Evolutionary conservation across 1,140 invertebrate genomes (phyloP).

Genomic region (Penaeus japonicus): DNA sequence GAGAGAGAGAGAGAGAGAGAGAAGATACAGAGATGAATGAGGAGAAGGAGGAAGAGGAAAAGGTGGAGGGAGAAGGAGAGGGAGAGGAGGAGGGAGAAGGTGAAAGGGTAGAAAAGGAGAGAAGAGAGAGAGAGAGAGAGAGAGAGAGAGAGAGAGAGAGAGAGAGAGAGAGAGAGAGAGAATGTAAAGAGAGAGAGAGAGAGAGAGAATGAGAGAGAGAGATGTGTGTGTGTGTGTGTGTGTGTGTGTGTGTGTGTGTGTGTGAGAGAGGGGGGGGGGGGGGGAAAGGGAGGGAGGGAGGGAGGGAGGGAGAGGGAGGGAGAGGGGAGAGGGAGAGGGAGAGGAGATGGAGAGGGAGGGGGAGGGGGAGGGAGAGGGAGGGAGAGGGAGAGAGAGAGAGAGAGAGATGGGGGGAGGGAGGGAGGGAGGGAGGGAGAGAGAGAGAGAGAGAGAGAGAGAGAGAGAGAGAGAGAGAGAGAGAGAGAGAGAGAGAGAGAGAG

Average conservation of each 20-base stretch:
- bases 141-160: conserved; percentile 7
- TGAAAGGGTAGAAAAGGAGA: background rate
- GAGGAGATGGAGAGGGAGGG: background rate
- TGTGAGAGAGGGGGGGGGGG: no score
- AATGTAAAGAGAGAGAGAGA: no score
- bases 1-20: background rate
- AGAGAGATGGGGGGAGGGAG: background rate
- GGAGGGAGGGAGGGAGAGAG: background rate
- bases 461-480: background rate
- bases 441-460: background rate
- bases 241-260: no score
- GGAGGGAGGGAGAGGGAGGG: no score
- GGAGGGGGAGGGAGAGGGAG: background rate
- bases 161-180: background rate
- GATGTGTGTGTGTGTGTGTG: no score
- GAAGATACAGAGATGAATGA: background rate
- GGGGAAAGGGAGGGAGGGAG: no score
- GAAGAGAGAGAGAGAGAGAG: background rate
- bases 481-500: background rate
- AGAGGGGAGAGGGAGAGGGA: background rate
- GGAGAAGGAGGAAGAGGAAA: background rate
- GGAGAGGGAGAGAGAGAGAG: background rate
- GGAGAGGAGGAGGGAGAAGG: no score
- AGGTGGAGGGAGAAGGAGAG: background rate
- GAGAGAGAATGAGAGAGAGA: no score